Base-by-base conservation (phyloP, 2,113 vertebrate genomes). In the Corythornis cristatus region DNA sequence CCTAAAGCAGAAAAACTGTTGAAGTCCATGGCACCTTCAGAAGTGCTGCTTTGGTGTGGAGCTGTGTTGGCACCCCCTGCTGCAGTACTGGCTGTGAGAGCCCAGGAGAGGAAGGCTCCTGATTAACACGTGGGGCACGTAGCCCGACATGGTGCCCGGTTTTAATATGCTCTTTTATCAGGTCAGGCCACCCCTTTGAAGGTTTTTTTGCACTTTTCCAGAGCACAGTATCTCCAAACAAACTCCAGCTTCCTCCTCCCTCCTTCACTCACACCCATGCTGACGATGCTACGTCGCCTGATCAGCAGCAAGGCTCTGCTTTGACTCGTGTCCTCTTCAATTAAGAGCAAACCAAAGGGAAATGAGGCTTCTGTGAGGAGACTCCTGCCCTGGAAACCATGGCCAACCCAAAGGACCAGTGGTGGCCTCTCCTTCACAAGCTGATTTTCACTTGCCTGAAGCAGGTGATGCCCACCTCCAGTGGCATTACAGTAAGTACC, bases 131-230 rank as follows among this genome's bases (percentile, higher is more conserved):
- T 53, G 51, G 46, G 72, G 64, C 87, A 71, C 35, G 12, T 67
- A 87, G 87, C 78, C 60, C 22, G 78, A 48, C 46, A 12, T 3
- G 31, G 82, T 65, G 40, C 64, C 26, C 13, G 6, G 21, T 60
- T 93, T 81, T 74, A 88, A 83, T 74, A 43, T 66, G 42, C 76
- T 87, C n/a, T 86, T 92, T 88, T 14, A 81, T 90, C 76, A 66
- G 83, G 29, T 43, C 67, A n/a, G 10, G 2, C 35, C n/a, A 11
- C 13, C 33, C 72, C 86, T 93, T 57, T 66, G 64, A 89, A 83
- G 29, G 40, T 11, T 71, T 65, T 65, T 86, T 61, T 81, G 64
- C 57, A 5, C 67, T 26, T 86, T 93, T 67, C 65, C 40, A 35
- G 61, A 78, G 65, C 43, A 40, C 70, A 29, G 26, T 14, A 51